A percentile compares a stretch with the other conserved stretches of the same genome.
Conservation (phyloP, 2,797 vertebrate species). For the Betta splendens region DNA sequence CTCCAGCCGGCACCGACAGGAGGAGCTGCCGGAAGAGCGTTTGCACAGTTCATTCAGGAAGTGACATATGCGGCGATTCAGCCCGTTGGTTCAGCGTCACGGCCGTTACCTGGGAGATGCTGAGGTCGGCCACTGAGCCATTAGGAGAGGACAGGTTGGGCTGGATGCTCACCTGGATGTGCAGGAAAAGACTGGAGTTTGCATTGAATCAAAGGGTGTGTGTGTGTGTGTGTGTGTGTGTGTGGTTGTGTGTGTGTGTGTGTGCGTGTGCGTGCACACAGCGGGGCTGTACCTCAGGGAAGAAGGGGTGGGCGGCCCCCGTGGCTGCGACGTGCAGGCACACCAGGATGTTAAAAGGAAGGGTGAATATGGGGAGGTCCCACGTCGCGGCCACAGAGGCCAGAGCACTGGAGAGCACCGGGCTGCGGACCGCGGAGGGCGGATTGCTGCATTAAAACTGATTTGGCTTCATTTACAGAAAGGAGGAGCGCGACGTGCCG, state of each 20-base stretch:
- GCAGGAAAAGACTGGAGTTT: slow-evolving; percentile 1
- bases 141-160: slow-evolving; percentile 72
- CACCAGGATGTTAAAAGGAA: slow-evolving; percentile 89
- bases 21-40: slow-evolving; percentile 80
- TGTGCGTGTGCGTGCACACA: no score
- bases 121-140: slow-evolving; percentile 74
- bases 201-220: neutral
- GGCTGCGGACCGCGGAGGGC: slow-evolving; percentile 75
- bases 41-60: neutral
- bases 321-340: slow-evolving; percentile 86
- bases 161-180: slow-evolving; percentile 65
- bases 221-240: neutral
- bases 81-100: neutral
- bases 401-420: slow-evolving; percentile 86
- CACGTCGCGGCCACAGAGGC: slow-evolving; percentile 84
- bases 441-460: no score
- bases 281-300: slow-evolving; percentile 74
- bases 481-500: neutral
- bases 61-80: neutral
- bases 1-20: slow-evolving; percentile 83
- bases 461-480: slow-evolving; percentile 9
- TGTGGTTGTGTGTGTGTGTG: neutral
- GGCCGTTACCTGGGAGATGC: slow-evolving; percentile 34
- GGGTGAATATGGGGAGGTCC: slow-evolving; percentile 89
- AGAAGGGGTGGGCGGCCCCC: slow-evolving; percentile 85